Conservation (phyloP, 2,113 vertebrate species). For the Speoplatyrhinus poulsoni region DNA sequence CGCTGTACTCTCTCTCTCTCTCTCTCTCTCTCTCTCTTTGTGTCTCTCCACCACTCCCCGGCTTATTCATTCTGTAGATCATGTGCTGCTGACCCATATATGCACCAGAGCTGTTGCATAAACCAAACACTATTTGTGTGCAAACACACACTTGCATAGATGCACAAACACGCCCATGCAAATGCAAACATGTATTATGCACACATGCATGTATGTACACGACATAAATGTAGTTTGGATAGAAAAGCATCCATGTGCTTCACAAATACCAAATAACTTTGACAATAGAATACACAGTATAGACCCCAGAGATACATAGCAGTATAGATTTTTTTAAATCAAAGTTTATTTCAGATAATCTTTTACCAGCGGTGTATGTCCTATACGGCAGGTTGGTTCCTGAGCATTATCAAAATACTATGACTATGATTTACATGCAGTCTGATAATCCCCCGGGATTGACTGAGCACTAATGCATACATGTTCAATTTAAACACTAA, state of each 20-base stretch:
- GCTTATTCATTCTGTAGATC: slow-evolving; percentile 42
- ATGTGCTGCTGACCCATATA: slow-evolving; percentile 47
- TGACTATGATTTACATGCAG: background rate
- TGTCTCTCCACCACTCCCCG: background rate
- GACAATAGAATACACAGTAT: no score
- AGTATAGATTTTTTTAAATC: no score
- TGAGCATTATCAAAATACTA: background rate
- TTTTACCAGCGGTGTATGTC: no score
- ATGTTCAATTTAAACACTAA: background rate
- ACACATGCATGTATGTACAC: slow-evolving; percentile 6
- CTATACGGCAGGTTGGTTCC: no score
- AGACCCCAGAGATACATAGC: no score
- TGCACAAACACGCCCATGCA: background rate
- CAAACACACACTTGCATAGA: background rate
- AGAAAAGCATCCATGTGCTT: background rate
- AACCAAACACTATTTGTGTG: background rate
- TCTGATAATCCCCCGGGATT: background rate
- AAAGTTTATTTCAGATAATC: no score
- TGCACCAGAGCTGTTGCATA: background rate
- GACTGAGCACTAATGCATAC: background rate
- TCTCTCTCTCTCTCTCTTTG: slow-evolving; percentile 18
- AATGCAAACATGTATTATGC: slow-evolving; percentile 17
- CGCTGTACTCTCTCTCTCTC: background rate
- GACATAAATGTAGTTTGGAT: background rate
- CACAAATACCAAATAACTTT: no score